These are phyloP conservation scores for Ceriagrion tenellum DNA, from an alignment of 2,888 invertebrate genomes.

Conservation along the genomic window DNA sequence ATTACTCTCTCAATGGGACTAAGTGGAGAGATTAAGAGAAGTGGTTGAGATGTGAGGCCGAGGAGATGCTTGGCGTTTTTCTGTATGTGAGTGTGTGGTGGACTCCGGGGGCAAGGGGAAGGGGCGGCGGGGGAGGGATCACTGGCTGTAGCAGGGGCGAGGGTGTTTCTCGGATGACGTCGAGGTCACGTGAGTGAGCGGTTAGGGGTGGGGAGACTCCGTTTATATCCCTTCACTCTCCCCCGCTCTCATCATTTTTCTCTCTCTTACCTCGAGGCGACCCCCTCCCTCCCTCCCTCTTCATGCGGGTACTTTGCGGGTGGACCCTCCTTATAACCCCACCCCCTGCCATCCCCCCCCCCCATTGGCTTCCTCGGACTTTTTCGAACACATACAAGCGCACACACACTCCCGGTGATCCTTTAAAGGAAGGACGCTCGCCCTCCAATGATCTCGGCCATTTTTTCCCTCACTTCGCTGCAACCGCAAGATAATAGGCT, in stretches of 20 bases:
- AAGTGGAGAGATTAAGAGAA: background rate
- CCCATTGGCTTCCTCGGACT: too few species aligned
- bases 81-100: too few species aligned
- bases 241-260: slow-evolving; percentile 37
- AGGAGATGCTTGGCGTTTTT: background rate
- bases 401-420: too few species aligned
- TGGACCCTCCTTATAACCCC: too few species aligned
- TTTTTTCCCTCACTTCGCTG: too few species aligned
- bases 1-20: background rate
- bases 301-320: slow-evolving; percentile 17
- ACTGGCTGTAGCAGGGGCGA: background rate
- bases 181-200: background rate
- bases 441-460: too few species aligned
- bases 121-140: background rate
- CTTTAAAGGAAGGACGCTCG: too few species aligned
- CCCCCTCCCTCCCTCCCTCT: too few species aligned
- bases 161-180: background rate
- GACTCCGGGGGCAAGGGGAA: background rate
- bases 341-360: too few species aligned
- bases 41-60: background rate
- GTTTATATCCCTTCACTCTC: background rate
- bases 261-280: background rate
- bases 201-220: too few species aligned
- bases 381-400: too few species aligned
- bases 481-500: too few species aligned